Base-by-base conservation (phyloP, 2,888 invertebrate genomes). In the Eumerus sabulonum region DNA sequence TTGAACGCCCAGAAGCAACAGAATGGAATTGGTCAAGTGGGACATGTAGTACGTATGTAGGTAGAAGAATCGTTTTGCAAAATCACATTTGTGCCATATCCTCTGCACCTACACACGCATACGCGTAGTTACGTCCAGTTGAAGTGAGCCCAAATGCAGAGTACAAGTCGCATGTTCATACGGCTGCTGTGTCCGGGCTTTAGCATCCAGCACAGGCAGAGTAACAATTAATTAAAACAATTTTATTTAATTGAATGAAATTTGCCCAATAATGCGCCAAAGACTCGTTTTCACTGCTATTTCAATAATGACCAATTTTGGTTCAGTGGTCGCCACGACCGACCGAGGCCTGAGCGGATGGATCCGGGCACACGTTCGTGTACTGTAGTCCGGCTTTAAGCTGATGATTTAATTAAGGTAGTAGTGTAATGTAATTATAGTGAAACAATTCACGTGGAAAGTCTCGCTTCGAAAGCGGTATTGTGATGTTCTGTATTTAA, bases 191-290 rank as follows among this genome's bases (percentile, higher is more conserved):
- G 27, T 27, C 27, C 27, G 27, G 27, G 27, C 27, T 27, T 7
- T 7, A 27, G 27, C 27, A 27, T 27, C 27, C 27, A 27, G 27
- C 27, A 27, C 7, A 7, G 7, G 73, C 68, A 74, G n/a, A n/a
- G 74, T 79, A 79, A 79, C 79, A 81, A 81, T 81, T 81, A 81
- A 81, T 81, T 81, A 81, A 81, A 74, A 81, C 81, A 76, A 81
- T 81, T 81, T 79, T 71, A 81, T 81, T 81, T 81, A 81, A 81
- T 81, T 81, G 76, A 81, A 81, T 81, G 76, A 81, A 81, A 81
- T 76, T 81, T 76, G 66, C 62, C 66, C 81, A 81, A 81, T 81
- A 81, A 76, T 81, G 70, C 60, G 60, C 70, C 56, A 71, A 71
- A 81, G 70, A 79, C 74, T 79, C 79, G 70, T 79, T 79, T 74